Evolutionary conservation across 2,113 vertebrate species (phyloP).

Genomic region (Istiophorus platypterus): DNA sequence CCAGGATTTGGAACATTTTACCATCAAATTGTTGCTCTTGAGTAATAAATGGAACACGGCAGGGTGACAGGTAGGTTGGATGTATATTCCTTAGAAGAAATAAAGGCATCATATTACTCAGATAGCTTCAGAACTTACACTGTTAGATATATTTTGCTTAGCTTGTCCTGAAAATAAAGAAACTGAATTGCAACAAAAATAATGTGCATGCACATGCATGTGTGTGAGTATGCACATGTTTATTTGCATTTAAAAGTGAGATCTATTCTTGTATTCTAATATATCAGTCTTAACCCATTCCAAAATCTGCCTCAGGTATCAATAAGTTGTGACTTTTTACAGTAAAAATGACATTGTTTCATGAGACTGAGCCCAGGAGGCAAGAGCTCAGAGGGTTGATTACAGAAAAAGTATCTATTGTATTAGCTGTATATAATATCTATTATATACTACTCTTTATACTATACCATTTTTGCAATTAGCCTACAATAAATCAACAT

Average conservation of each 20-base stretch:
- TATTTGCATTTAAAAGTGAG: neutral
- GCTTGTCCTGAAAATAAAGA: neutral
- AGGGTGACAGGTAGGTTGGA: conserved; percentile 53
- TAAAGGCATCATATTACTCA: conserved; percentile 27
- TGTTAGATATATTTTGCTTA: neutral
- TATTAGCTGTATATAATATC: neutral
- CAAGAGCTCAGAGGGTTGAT: neutral
- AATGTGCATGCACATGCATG: neutral
- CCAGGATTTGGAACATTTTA: conserved; percentile 56
- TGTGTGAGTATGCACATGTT: neutral
- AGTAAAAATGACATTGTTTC: neutral
- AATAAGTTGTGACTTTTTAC: neutral
- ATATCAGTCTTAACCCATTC: neutral
- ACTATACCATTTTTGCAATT: neutral
- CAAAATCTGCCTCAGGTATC: neutral
- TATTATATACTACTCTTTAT: neutral
- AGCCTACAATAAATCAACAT: neutral
- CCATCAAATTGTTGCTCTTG: conserved; percentile 58
- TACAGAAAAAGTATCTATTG: too few relatives aligned
- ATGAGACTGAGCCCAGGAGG: neutral
- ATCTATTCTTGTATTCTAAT: neutral
- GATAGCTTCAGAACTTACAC: conserved; percentile 27
- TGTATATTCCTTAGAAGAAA: conserved; percentile 45
- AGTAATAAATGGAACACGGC: conserved; percentile 57
- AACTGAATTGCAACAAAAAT: neutral